phyloP scores from a whole-genome alignment of 1,140 invertebrate species.

The Aphis gossypii region DNA sequence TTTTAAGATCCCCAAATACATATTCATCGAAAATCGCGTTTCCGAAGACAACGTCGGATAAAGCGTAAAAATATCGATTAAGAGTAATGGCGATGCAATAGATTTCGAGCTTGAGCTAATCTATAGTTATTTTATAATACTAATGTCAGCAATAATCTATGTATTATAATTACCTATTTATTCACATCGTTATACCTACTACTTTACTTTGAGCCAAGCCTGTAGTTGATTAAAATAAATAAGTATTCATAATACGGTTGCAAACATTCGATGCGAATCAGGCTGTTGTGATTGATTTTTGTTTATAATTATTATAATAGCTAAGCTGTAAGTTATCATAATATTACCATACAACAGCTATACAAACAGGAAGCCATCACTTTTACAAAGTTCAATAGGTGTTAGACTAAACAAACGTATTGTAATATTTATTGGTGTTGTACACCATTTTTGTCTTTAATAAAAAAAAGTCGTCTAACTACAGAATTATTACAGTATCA shows the following conservation, averaged over 20 bases:
- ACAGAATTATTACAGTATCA: no score
- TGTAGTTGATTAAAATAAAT: no score
- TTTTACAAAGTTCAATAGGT: no score
- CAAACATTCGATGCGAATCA: background rate
- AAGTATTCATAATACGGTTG: background rate
- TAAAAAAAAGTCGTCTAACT: no score
- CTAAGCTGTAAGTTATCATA: background rate
- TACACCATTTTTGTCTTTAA: no score
- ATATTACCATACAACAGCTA: background rate
- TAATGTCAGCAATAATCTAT: background rate
- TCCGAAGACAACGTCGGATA: slow-evolving; percentile 85
- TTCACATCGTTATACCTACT: background rate
- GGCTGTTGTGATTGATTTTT: background rate
- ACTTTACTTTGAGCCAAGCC: no score
- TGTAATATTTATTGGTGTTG: no score
- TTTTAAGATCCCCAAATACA: slow-evolving; percentile 79
- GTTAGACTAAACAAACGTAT: no score
- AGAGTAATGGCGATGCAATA: slow-evolving; percentile 62
- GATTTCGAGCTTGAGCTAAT: background rate
- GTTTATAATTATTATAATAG: background rate
- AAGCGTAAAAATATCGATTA: slow-evolving; percentile 79
- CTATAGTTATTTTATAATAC: background rate
- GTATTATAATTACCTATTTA: background rate
- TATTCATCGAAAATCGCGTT: slow-evolving; percentile 70
- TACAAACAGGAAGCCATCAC: no score